These are phyloP conservation scores for Chrysopa pallens DNA, from an alignment of 1,140 invertebrate species.

Conservation along the genomic window DNA sequence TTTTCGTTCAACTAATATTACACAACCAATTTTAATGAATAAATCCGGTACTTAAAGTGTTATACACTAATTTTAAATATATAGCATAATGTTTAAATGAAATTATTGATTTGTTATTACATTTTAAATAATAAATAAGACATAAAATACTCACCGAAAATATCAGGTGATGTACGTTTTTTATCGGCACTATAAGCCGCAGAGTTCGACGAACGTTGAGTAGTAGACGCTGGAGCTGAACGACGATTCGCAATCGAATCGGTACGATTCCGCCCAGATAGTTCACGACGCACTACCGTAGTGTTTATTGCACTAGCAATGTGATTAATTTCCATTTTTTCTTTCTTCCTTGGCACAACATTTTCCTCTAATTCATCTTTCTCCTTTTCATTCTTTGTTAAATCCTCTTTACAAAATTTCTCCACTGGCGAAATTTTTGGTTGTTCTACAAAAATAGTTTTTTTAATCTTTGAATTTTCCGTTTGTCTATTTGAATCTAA, in stretches of 20 bases:
- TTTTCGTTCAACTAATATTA: too few relatives aligned
- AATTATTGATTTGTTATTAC: too few relatives aligned
- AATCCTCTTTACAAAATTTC: slow-evolving; percentile 22
- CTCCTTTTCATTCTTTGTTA: slow-evolving; percentile 17
- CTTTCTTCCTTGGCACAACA: slow-evolving; percentile 22
- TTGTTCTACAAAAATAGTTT: slow-evolving; percentile 4
- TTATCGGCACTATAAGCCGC: slow-evolving; percentile 12
- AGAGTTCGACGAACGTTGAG: too few relatives aligned
- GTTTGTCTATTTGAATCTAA: slow-evolving; percentile 15
- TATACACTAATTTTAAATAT: too few relatives aligned
- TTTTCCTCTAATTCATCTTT: slow-evolving; percentile 17
- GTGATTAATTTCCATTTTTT: slow-evolving; percentile 22
- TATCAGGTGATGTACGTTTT: slow-evolving; percentile 16
- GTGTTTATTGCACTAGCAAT: slow-evolving; percentile 20
- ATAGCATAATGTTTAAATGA: too few relatives aligned
- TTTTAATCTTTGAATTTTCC: slow-evolving; percentile 8
- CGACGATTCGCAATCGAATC: slow-evolving; percentile 14
- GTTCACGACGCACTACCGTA: slow-evolving; percentile 16
- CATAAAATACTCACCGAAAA: slow-evolving; percentile 14
- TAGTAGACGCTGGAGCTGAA: slow-evolving; percentile 14
- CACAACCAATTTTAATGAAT: too few relatives aligned
- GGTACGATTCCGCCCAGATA: slow-evolving; percentile 10
- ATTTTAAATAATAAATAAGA: too few relatives aligned
- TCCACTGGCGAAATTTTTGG: slow-evolving; percentile 14
- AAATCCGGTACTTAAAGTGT: too few relatives aligned